Conservation (phyloP, 1,140 invertebrate genomes). For the Oryctes rhinoceros region DNA sequence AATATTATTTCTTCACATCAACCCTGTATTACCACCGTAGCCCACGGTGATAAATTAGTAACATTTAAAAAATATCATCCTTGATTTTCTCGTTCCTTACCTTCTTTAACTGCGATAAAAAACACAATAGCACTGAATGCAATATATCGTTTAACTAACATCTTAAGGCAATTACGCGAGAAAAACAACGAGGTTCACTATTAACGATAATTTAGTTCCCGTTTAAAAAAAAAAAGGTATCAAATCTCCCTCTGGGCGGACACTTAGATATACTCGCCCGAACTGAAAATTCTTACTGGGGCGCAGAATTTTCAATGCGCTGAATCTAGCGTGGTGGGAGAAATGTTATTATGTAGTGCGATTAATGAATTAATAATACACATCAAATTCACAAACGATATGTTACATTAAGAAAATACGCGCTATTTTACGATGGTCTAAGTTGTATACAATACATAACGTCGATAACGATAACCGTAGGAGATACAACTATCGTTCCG, state of each 20-base stretch:
- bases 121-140: slow-evolving; percentile 16
- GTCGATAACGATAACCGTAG: neutral
- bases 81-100: neutral
- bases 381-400: neutral
- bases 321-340: slow-evolving; percentile 25
- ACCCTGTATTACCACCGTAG: no score
- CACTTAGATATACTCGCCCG: slow-evolving; percentile 4
- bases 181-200: neutral
- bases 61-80: no score
- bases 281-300: slow-evolving; percentile 31
- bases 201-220: neutral
- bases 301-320: slow-evolving; percentile 35
- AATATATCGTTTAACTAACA: slow-evolving; percentile 14
- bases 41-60: no score
- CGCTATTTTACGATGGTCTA: neutral
- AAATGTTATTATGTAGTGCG: neutral
- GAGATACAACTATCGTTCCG: neutral
- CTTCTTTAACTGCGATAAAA: slow-evolving; percentile 9
- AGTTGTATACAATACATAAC: neutral
- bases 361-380: neutral
- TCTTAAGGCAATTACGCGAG: neutral
- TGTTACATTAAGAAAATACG: neutral
- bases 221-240: neutral
- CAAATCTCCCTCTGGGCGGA: neutral
- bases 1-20: no score